Conservation (phyloP, 2,888 invertebrate species). For the Mesorhabditis sp. region DNA sequence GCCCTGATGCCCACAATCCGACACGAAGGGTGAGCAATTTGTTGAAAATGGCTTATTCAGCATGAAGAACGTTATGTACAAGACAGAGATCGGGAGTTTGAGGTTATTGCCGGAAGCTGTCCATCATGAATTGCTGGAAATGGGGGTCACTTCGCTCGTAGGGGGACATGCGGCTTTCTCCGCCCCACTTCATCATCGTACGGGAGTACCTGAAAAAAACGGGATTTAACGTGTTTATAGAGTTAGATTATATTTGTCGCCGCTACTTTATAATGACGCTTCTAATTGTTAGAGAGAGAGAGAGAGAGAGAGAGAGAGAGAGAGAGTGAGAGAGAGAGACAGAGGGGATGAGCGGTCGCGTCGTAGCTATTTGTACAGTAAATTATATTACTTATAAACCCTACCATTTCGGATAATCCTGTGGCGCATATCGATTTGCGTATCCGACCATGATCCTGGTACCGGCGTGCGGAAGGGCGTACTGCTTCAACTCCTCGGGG, state of each 20-base stretch:
- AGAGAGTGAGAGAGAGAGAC: too few relatives aligned
- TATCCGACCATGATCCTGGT: not conserved
- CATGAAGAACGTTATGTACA: too few relatives aligned
- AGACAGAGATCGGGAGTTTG: not conserved
- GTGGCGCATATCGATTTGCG: not conserved
- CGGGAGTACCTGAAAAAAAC: not conserved
- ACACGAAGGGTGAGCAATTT: too few relatives aligned
- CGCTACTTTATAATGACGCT: too few relatives aligned
- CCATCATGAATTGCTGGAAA: not conserved
- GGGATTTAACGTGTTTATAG: not conserved
- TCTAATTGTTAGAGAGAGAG: too few relatives aligned
- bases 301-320: too few relatives aligned
- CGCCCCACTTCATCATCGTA: slow-evolving; percentile 5
- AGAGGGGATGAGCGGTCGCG: too few relatives aligned
- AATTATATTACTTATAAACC: not conserved
- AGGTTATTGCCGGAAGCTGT: not conserved
- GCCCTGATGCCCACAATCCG: too few relatives aligned
- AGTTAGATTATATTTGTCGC: too few relatives aligned
- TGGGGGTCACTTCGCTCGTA: not conserved
- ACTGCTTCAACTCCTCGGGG: not conserved
- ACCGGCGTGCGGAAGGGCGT: not conserved
- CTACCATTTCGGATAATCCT: not conserved
- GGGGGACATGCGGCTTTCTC: not conserved
- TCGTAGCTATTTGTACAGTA: too few relatives aligned
- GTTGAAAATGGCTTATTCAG: too few relatives aligned